Evolutionary conservation across 2,888 invertebrate species (phyloP), one percentile per base, ranked within the genome.

Genomic region (Physocephala rufipes): DNA sequence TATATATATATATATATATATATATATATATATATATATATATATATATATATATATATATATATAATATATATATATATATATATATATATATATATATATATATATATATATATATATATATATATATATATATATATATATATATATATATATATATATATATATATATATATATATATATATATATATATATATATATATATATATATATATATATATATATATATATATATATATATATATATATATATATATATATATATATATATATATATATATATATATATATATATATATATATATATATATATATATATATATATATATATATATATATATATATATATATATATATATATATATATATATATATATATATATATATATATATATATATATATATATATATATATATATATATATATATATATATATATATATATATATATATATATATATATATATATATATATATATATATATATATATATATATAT

Each of bases 11-110:
- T 45, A 28, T 62, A 49, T 51, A 26, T 2, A 47, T 53, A 66
- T 55, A 47, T 49, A 15, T 58, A 21, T 70, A n/a, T 53, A 21
- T 53, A 21, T n/a, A 7, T 53, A 21, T 53, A 2, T 53, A 3
- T 19, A 12, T n/a, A 7, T 53, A n/a, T n/a, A 28, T 24, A 9
- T 45, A 28, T 62, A 49, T 51, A 26, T 2, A 47, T 53, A 66
- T 55, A 47, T 49, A 15, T 58, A 21, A 67, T 53, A n/a, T n/a
- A 28, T 24, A 9, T 45, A 28, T 62, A 49, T 51, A 26, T 2
- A 47, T 53, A 66, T 55, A 47, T 49, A 15, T 58, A 21, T 70
- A n/a, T 53, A 21, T 53, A 21, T n/a, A 7, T 53, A 21, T 53
- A 2, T 53, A 3, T 19, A 12, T n/a, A 7, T 53, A n/a, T n/a